Evolutionary conservation across 2,797 vertebrate species (phyloP), one percentile per base, ranked within the genome.

Genomic region (Ctenosaura bakeri): DNA sequence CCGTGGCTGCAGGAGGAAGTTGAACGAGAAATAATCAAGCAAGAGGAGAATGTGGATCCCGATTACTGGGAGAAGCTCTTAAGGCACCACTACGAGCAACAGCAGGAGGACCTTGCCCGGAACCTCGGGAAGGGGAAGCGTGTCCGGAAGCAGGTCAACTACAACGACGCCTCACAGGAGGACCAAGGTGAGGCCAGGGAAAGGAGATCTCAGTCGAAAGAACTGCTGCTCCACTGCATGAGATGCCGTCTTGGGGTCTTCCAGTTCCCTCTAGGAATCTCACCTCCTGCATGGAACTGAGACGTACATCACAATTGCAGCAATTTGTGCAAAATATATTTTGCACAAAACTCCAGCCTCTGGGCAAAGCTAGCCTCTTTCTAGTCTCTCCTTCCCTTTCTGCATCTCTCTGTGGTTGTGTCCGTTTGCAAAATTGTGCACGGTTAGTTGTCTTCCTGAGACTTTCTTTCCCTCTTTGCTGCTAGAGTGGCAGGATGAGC

Each of bases 31-130:
- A 99, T 99, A 96, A 99, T 99, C 96, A 99, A 99, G 95, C 99
- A 99, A 96, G 99, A 99, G 97, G 99, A 99, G 97, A 99, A 99
- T 0, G 99, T 99, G 94, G 99, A 99, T 95, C 99, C 99, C 0
- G 99, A 99, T 95, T 99, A 99, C 95, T 99, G 99, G 99, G 99
- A 99, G 95, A 99, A 99, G 95, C 98, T 99, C 87, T 97, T 99
- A 6, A 96, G 99, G 6, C 99, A 99, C 95, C 99, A 99, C 94
- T 99, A 99, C 0, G 99, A 99, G 95, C 99, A 99, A 97, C 99
- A 99, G 96, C 99, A 99, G 97, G 99, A 99, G 87, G 98, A 99
- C 87, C 96, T 99, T 95, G 99, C 99, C 32, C 97, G 99, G 6
- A 99, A 99, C 94, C 96, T 99, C 87, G 99, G 99, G 90, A 99